Conservation (phyloP, 2,113 vertebrate genomes). For the Seriola dumerili region DNA sequence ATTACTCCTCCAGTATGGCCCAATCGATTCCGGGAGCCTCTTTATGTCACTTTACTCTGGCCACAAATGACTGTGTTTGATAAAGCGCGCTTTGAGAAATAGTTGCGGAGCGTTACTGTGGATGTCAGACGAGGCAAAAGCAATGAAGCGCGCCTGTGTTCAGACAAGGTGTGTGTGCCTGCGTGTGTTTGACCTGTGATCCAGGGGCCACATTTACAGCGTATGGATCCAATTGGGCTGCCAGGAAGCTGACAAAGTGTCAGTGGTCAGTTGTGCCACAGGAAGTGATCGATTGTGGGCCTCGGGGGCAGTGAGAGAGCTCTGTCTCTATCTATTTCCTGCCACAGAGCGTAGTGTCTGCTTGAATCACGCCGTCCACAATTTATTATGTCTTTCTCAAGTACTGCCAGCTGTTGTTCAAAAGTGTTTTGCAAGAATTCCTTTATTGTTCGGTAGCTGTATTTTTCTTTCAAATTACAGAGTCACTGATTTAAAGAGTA, state of each 20-base stretch:
- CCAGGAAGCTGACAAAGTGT: slow-evolving; percentile 83
- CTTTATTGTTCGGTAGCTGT: slow-evolving; percentile 5
- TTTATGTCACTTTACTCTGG: slow-evolving; percentile 23
- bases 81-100: slow-evolving; percentile 29
- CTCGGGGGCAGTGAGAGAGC: slow-evolving; percentile 74
- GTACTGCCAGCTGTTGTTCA: slow-evolving; percentile 61
- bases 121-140: slow-evolving; percentile 10
- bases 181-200: slow-evolving; percentile 76
- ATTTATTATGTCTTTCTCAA: slow-evolving; percentile 70
- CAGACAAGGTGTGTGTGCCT: slow-evolving; percentile 40
- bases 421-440: slow-evolving; percentile 29
- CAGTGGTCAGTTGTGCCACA: slow-evolving; percentile 80
- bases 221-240: slow-evolving; percentile 85
- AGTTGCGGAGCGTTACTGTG: slow-evolving; percentile 7
- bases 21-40: slow-evolving; percentile 36
- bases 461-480: not conserved
- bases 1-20: slow-evolving; percentile 30
- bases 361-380: slow-evolving; percentile 48
- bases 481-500: not conserved
- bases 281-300: slow-evolving; percentile 83
- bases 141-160: slow-evolving; percentile 30
- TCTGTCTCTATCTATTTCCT: slow-evolving; percentile 79
- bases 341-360: slow-evolving; percentile 65
- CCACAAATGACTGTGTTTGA: slow-evolving; percentile 32
- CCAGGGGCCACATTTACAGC: slow-evolving; percentile 68